Conservation (phyloP, 35 echinoderm and acorn worm species). For the Acanthaster planci region DNA sequence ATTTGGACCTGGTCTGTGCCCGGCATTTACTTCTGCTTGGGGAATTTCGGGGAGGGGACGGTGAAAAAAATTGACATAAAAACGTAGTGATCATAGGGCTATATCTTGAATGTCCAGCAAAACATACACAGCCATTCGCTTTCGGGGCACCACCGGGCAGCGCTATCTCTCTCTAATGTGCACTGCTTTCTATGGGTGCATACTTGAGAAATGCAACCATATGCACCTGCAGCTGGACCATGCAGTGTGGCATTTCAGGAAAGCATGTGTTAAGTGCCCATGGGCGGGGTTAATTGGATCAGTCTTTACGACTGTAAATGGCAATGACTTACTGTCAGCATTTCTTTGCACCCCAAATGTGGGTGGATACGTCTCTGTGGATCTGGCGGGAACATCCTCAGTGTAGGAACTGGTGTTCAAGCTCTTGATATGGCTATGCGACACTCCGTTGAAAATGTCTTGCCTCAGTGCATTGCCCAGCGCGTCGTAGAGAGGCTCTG, state of each 20-base stretch:
- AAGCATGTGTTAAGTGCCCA: background rate
- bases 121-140: too few species aligned
- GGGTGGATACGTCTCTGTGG: constrained; percentile 70
- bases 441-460: constrained; percentile 91
- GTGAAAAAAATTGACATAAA: too few species aligned
- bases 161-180: too few species aligned
- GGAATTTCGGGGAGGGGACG: too few species aligned
- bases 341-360: constrained; percentile 87
- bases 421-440: constrained; percentile 79
- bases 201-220: too few species aligned
- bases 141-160: too few species aligned
- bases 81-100: too few species aligned
- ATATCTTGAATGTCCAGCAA: too few species aligned
- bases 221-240: background rate
- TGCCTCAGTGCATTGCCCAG: constrained; percentile 81
- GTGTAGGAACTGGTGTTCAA: constrained; percentile 90
- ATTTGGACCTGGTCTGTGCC: too few species aligned
- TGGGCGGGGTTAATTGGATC: background rate
- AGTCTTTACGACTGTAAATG: background rate
- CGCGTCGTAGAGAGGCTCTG: constrained; percentile 68
- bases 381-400: constrained; percentile 47
- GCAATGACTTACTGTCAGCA: constrained; percentile 83
- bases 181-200: too few species aligned
- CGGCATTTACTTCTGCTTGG: too few species aligned
- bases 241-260: too few species aligned